Evolutionary conservation across 30 jellyfish, hydroid and myxozoan species (phyloP).

Genomic region (Hydractinia symbiolongicarpus): DNA sequence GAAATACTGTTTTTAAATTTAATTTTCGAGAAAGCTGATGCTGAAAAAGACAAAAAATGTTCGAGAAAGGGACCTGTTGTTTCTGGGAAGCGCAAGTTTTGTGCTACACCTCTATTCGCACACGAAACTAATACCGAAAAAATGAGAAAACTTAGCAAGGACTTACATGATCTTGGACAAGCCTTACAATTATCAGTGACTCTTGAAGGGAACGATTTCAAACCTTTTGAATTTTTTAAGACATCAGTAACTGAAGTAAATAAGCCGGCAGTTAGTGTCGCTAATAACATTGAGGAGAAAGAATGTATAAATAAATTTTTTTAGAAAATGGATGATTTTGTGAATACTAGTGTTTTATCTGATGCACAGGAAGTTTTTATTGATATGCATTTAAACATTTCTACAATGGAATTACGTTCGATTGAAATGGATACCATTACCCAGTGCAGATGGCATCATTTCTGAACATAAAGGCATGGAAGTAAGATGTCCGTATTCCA

Average conservation of each 20-base stretch:
- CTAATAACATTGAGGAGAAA: background rate
- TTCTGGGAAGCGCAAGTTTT: background rate
- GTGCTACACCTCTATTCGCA: too few species aligned
- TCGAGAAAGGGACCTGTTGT: background rate
- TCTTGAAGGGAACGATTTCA: conserved; percentile 2
- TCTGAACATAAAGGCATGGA: background rate
- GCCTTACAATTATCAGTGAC: background rate
- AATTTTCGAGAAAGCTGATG: conserved; percentile 15
- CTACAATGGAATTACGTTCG: too few species aligned
- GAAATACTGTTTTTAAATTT: background rate
- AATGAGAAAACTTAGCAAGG: too few species aligned
- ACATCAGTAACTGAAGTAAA: background rate
- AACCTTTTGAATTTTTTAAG: background rate
- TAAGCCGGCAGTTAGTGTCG: too few species aligned
- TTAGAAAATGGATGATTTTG: too few species aligned
- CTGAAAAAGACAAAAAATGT: background rate
- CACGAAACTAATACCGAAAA: too few species aligned
- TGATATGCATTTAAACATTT: background rate
- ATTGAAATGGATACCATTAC: too few species aligned
- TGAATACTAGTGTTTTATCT: too few species aligned
- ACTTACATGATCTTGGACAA: too few species aligned
- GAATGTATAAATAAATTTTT: too few species aligned
- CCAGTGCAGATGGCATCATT: background rate
- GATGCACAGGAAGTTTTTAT: too few species aligned
- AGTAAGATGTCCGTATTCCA: background rate